These are phyloP conservation scores for Arbacia lixula DNA, from an alignment of 53 echinoderm and acorn worm species.

Conservation along the genomic window DNA sequence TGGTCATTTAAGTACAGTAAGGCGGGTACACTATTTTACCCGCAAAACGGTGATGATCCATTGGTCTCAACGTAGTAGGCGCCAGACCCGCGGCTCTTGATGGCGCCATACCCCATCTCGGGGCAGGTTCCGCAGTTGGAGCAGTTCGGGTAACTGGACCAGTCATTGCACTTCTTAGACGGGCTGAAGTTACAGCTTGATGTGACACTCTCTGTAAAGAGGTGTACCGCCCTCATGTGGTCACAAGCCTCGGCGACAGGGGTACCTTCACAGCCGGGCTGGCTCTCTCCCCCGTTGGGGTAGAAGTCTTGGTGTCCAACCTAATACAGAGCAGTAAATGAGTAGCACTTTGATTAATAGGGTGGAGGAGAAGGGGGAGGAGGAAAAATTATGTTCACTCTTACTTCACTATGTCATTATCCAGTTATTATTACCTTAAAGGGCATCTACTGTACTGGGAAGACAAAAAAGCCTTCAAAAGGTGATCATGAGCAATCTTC, in stretches of 20 bases:
- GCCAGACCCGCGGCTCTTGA: conserved; percentile 14
- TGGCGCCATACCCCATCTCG: conserved; percentile 27
- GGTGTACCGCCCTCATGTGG: conserved; percentile 70
- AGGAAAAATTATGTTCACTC: too few relatives aligned
- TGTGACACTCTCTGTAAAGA: conserved; percentile 74
- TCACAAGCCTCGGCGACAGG: conserved; percentile 66
- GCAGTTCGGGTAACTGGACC: conserved; percentile 36
- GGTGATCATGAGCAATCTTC: too few relatives aligned
- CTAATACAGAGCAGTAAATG: not conserved
- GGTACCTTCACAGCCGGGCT: conserved; percentile 28
- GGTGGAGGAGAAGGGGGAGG: too few relatives aligned
- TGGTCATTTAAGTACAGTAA: too few relatives aligned
- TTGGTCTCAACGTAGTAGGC: conserved; percentile 28
- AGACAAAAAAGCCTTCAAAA: too few relatives aligned
- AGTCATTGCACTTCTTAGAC: conserved; percentile 3
- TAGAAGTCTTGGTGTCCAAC: conserved; percentile 35
- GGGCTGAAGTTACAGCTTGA: conserved; percentile 55
- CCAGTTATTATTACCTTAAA: too few relatives aligned
- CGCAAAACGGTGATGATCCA: conserved; percentile 10
- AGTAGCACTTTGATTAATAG: too few relatives aligned
- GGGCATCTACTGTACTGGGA: too few relatives aligned
- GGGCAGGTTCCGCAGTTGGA: conserved; percentile 22
- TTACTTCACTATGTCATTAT: too few relatives aligned
- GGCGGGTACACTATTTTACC: too few relatives aligned
- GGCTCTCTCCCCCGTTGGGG: conserved; percentile 18